A percentile compares a stretch with the other conserved stretches of the same genome.
Conservation (phyloP, 2,113 vertebrate species). For the Euleptes europaea region DNA sequence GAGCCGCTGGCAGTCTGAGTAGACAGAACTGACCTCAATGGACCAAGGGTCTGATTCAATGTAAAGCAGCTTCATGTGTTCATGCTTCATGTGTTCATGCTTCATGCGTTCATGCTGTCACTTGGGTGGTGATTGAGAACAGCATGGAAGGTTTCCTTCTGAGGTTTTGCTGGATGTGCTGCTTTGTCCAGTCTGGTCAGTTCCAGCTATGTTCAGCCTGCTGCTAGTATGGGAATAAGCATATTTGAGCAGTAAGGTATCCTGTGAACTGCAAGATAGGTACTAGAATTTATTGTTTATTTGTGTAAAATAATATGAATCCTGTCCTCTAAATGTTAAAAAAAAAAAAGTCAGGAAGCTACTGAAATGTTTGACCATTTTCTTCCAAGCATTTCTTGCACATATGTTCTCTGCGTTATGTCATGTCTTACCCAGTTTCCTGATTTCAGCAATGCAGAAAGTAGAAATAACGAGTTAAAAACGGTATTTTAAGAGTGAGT, state of each 20-base stretch:
- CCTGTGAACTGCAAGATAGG: neutral
- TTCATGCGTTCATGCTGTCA: neutral
- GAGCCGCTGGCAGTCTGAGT: no score
- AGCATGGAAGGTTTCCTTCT: neutral
- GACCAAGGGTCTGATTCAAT: no score
- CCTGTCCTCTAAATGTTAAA: no score
- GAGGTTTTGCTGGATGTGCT: neutral
- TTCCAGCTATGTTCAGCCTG: neutral
- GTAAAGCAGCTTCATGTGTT: no score
- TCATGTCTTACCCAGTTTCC: constrained; percentile 2
- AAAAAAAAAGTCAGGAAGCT: no score
- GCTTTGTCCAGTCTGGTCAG: neutral
- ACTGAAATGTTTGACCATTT: neutral
- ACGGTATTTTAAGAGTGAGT: no score
- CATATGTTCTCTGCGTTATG: neutral
- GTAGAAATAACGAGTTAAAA: neutral
- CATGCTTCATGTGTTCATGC: neutral
- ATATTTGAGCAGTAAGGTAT: neutral
- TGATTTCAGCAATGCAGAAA: neutral
- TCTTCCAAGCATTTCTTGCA: neutral
- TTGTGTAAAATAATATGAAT: no score
- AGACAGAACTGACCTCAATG: no score
- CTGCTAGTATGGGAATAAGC: neutral
- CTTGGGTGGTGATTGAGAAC: neutral
- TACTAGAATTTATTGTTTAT: neutral